Percentiles rank a stretch among this genome's conserved stretches.
phyloP scores from a whole-genome alignment of 2,888 invertebrate species.

The Luperina testacea region DNA sequence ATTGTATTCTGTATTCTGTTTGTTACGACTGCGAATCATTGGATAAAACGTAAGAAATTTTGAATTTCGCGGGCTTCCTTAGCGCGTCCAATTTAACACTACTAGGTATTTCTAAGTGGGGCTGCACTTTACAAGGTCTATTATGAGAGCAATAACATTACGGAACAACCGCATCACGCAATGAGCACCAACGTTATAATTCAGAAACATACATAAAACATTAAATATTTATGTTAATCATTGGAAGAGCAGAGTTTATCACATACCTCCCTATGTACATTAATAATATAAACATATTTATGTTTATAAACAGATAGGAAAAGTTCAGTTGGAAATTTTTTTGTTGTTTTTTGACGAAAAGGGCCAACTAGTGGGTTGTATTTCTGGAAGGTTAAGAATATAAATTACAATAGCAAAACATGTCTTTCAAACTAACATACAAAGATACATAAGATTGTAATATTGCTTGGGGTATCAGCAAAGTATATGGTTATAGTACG shows the following conservation, averaged over 20 bases:
- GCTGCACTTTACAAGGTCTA: background rate
- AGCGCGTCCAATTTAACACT: too few species aligned
- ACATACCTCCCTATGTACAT: background rate
- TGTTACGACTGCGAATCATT: too few species aligned
- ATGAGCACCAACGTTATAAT: background rate
- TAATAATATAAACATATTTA: constrained; percentile 2
- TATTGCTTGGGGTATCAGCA: background rate
- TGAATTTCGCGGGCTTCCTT: too few species aligned
- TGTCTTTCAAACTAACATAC: background rate
- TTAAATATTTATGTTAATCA: constrained; percentile 15
- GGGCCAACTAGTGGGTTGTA: background rate
- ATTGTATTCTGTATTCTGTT: too few species aligned
- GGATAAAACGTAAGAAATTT: too few species aligned
- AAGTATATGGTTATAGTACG: background rate
- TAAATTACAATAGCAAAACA: background rate
- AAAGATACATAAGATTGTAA: background rate
- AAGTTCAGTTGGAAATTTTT: background rate
- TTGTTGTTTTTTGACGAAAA: constrained; percentile 6
- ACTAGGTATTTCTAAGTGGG: too few species aligned
- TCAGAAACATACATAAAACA: constrained; percentile 20
- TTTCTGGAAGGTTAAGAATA: background rate
- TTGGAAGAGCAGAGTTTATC: constrained; percentile 41
- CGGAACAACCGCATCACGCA: background rate
- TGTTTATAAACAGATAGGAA: constrained; percentile 21
- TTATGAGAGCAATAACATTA: background rate